phyloP scores from a whole-genome alignment of 2,113 vertebrate species.

The Neodontobutis hainanensis region DNA sequence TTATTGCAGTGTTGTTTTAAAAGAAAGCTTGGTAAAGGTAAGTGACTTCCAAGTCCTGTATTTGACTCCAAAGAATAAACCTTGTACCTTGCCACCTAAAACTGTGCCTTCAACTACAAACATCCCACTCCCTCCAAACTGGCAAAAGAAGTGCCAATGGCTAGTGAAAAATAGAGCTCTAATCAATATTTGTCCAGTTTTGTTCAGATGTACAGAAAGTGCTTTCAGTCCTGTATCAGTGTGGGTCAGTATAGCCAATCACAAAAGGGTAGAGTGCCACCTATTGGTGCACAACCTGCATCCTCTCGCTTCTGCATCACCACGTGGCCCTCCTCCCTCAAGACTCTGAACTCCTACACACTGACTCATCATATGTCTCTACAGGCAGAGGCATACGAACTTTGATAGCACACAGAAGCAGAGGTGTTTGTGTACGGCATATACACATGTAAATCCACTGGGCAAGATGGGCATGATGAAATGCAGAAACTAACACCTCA shows the following conservation, averaged over 20 bases:
- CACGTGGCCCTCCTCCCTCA: constrained; percentile 33
- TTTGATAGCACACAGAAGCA: constrained; percentile 33
- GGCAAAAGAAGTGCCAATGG: constrained; percentile 10
- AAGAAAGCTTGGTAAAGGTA: not conserved
- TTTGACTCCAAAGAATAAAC: not conserved
- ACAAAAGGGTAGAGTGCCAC: constrained; percentile 82
- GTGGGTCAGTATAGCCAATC: constrained; percentile 64
- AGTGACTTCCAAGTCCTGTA: not conserved
- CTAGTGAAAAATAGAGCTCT: constrained; percentile 2
- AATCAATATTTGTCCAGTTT: constrained; percentile 27
- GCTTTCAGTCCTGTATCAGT: constrained; percentile 27
- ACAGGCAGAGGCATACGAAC: constrained; percentile 43
- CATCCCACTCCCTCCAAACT: constrained; percentile 9
- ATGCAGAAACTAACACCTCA: no score
- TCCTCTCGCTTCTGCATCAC: constrained; percentile 41
- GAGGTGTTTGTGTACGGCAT: constrained; percentile 19
- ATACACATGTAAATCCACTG: constrained; percentile 30
- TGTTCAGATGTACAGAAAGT: not conserved
- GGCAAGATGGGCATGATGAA: not conserved
- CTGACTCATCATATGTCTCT: constrained; percentile 75
- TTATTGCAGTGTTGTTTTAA: not conserved
- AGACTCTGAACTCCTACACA: constrained; percentile 61
- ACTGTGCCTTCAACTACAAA: constrained; percentile 10
- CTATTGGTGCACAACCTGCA: constrained; percentile 73
- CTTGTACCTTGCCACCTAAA: not conserved